Evolutionary conservation across 2,113 vertebrate species (phyloP).

Genomic region (Gavialis gangeticus): DNA sequence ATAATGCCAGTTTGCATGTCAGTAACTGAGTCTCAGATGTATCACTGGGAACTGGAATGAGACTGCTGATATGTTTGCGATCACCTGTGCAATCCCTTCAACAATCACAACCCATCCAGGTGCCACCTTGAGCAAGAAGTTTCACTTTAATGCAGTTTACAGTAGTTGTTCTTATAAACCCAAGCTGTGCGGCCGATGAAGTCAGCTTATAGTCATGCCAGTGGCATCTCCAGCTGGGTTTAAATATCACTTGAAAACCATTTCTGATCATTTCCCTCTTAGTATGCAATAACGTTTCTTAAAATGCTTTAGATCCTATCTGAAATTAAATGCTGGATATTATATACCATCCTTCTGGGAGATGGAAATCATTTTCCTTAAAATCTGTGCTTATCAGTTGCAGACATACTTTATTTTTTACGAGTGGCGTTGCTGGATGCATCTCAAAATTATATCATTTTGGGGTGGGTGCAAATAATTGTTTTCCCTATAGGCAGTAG

Average conservation of each 20-base stretch:
- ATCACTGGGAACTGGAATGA: not conserved
- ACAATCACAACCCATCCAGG: not conserved
- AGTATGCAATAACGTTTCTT: not conserved
- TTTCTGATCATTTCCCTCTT: conserved; percentile 32
- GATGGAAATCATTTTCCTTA: not conserved
- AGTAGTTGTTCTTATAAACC: not conserved
- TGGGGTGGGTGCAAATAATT: not conserved
- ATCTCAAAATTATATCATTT: not conserved
- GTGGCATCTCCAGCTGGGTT: not conserved
- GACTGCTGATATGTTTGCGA: not conserved
- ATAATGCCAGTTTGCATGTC: not conserved
- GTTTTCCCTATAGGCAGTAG: not conserved
- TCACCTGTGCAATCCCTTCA: not conserved
- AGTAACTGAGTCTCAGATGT: not conserved
- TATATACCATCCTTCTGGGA: conserved; percentile 3
- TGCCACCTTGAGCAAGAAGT: not conserved
- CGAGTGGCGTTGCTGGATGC: not conserved
- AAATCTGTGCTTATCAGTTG: conserved; percentile 49
- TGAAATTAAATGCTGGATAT: conserved; percentile 62
- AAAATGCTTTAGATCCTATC: conserved; percentile 41
- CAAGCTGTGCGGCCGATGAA: not conserved
- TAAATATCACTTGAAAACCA: not conserved
- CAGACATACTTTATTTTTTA: conserved; percentile 9
- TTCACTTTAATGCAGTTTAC: not conserved
- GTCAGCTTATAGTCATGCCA: not conserved